Base-by-base conservation (phyloP, 2,888 invertebrate species). In the Epirrita christyi region DNA sequence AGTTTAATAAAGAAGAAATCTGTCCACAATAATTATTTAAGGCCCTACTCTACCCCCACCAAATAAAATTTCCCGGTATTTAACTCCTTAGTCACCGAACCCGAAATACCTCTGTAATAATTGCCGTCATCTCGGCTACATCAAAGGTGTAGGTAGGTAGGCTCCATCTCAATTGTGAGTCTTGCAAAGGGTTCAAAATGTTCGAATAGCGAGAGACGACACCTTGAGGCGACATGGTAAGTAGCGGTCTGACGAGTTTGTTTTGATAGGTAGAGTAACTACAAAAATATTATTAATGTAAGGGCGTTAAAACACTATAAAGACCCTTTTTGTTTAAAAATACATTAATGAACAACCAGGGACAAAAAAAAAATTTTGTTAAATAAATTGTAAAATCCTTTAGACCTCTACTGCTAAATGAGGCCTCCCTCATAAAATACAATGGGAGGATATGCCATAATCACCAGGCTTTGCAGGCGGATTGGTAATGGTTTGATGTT, bases 121-220 rank as follows among this genome's bases (percentile, higher is more conserved):
- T 32, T 72, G 52, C 64, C 61, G 67, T 80, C 21, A 21, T 21
- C 73, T 81, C 75, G 71, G 63, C 61, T 78, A 81, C 80, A 83
- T 85, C 85, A 85, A 85, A 86, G 81, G 73, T 59, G 32, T 36
- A 36, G 36, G 49, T 36, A 36, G 36, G 49, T 47, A 63, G 66
- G 65, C 52, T 55, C 54, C 58, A 59, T 71, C 71, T 71, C 65
- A 64, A 66, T 68, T 71, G 73, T 68, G 68, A 71, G 70, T 74
- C 75, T 76, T 73, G 73, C 64, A 70, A 80, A 80, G 84, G 81
- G 83, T 83, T 82, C 63, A 65, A 73, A 76, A 78, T 75, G 59
- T 69, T 72, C 64, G 61, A 61, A 59, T 56, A 50, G 50, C 50
- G 71, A 68, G 65, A 75, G 65, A 72, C 69, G 79, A 83, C 78